Conservation (phyloP, 2,797 vertebrate species). For the Enteromius trimaculatus region DNA sequence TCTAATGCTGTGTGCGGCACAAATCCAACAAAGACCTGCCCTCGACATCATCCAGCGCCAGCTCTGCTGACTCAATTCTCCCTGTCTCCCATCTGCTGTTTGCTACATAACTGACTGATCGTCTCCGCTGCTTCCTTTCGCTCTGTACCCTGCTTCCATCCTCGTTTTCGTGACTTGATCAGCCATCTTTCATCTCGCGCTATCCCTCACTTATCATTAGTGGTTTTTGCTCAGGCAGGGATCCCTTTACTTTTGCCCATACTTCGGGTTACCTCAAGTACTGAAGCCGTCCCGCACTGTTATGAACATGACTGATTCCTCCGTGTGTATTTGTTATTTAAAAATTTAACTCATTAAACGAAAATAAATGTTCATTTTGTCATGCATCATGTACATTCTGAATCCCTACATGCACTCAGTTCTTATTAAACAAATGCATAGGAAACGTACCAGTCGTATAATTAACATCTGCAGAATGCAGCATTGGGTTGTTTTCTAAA, state of each 20-base stretch:
- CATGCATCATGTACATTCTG: not conserved
- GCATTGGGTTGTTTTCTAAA: conserved; percentile 54
- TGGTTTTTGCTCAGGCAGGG: not conserved
- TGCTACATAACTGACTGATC: not conserved
- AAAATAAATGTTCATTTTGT: not conserved
- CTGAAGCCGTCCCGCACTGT: not conserved
- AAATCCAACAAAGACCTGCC: conserved; percentile 26
- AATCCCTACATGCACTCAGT: not conserved
- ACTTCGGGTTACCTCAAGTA: not conserved
- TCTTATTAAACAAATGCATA: not conserved
- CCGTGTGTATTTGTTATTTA: not conserved
- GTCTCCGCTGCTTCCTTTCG: not conserved
- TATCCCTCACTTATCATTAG: not conserved
- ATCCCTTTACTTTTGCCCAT: conserved; percentile 2
- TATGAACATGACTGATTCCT: not conserved
- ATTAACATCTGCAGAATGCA: conserved; percentile 26
- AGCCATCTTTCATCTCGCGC: not conserved
- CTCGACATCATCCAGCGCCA: conserved; percentile 26
- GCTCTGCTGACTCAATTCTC: conserved; percentile 37
- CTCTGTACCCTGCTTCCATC: not conserved
- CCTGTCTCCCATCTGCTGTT: conserved; percentile 35
- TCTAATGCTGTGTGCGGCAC: conserved; percentile 17
- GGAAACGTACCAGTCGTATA: not conserved
- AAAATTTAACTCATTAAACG: not conserved
- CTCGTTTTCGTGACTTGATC: not conserved